Conservation (phyloP, 2,113 vertebrate species). For the Chaetops frenatus region DNA sequence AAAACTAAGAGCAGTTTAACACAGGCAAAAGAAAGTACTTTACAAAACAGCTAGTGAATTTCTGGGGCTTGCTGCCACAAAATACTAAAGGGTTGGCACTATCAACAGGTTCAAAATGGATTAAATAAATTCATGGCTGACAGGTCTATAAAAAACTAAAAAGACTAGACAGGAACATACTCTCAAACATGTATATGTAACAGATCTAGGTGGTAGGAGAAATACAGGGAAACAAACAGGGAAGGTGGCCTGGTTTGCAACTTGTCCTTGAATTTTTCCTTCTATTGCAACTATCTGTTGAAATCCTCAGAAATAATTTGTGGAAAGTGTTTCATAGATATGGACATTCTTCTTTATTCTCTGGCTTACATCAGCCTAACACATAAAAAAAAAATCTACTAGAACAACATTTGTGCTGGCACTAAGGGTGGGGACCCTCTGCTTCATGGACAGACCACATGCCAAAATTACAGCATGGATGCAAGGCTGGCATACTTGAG, state of each 20-base stretch:
- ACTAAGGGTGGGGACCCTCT: neutral
- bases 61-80: neutral
- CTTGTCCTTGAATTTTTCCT: neutral
- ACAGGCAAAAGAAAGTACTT: neutral
- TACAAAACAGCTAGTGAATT: neutral
- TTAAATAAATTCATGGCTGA: neutral
- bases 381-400: neutral
- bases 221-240: neutral
- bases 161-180: neutral
- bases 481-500: neutral
- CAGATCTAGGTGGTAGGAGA: neutral
- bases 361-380: neutral
- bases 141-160: neutral
- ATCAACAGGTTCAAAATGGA: neutral
- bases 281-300: neutral
- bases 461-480: neutral
- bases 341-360: neutral
- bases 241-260: neutral
- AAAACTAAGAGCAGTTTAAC: neutral
- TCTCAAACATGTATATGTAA: neutral
- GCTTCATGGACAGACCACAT: neutral
- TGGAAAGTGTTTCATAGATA: neutral
- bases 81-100: neutral
- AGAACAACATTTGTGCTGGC: neutral
- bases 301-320: neutral